Base-by-base conservation (phyloP, 2,797 vertebrate species). In the Falco columbarius region DNA sequence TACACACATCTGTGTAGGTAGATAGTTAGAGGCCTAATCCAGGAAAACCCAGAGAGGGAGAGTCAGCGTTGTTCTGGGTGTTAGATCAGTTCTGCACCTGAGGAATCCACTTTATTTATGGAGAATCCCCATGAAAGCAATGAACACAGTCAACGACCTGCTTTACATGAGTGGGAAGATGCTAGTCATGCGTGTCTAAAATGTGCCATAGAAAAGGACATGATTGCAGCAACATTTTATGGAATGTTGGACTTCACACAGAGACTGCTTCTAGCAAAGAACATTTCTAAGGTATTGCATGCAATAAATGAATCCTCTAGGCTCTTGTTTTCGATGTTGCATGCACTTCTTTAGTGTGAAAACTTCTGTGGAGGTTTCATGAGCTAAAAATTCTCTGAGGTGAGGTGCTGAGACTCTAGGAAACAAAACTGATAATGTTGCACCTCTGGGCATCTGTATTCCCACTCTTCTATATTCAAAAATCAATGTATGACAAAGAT, bases 341-440 rank as follows among this genome's bases (percentile, higher is more conserved):
- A 6, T 65, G 38, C 23, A 30, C 15, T 73, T 77, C 46, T 81
- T 93, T 19, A 32, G 74, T 51, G 46, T 73, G 90, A 89, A 95
- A 94, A 86, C 6, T 86, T 79, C 67, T 75, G 62, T 80, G 42
- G 42, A 80, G 30, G 17, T 3, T 90, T 86, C 83, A 84, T 61
- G 71, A 93, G 55, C 63, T 91, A 87, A 90, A 91, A 92, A 56
- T 92, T 65, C 58, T 93, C 84, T 44, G 47, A 92, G 40, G 36
- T 81, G 66, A 46, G 54, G 12, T 86, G 34, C 34, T 89, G 61
- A 86, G 54, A 65, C 42, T 85, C 62, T n/a, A 38, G 59, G 27
- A 94, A 86, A 58, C 9, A 82, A 71, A 82, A 32, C 17, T 75
- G 42, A 49, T 86, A 47, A 51, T 70, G 18, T 26, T 55, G 14